phyloP scores from a whole-genome alignment of 2,797 vertebrate genomes.

The Luscinia luscinia region DNA sequence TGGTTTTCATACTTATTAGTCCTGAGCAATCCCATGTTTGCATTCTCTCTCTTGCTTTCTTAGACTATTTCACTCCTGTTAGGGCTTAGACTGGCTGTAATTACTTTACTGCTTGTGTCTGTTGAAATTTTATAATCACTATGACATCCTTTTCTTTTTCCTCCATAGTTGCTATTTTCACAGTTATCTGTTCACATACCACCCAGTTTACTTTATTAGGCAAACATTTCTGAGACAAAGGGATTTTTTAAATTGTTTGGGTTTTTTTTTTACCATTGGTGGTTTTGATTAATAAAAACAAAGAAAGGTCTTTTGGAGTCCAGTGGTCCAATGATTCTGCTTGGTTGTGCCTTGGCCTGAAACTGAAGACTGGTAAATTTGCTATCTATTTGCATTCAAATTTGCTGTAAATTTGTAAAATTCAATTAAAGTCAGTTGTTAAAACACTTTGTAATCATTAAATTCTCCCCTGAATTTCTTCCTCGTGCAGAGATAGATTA shows the following conservation, averaged over 20 bases:
- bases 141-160: accelerated
- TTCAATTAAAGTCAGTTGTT: background rate
- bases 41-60: background rate
- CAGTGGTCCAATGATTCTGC: background rate
- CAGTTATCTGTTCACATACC: background rate
- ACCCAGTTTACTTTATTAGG: background rate
- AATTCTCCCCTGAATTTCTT: background rate
- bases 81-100: background rate
- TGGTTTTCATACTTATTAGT: background rate
- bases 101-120: background rate
- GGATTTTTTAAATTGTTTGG: accelerated
- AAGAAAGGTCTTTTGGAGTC: background rate
- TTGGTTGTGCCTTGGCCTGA: background rate
- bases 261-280: background rate
- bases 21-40: background rate
- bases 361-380: background rate
- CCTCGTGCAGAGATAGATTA: background rate
- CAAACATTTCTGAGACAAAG: background rate
- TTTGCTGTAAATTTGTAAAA: background rate
- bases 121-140: background rate
- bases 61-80: background rate
- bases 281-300: background rate
- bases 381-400: background rate
- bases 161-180: background rate
- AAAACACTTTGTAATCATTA: background rate